Evolutionary conservation across 1,140 invertebrate genomes (phyloP), one percentile per base, ranked within the genome.

Genomic region (Cotesia glomerata): DNA sequence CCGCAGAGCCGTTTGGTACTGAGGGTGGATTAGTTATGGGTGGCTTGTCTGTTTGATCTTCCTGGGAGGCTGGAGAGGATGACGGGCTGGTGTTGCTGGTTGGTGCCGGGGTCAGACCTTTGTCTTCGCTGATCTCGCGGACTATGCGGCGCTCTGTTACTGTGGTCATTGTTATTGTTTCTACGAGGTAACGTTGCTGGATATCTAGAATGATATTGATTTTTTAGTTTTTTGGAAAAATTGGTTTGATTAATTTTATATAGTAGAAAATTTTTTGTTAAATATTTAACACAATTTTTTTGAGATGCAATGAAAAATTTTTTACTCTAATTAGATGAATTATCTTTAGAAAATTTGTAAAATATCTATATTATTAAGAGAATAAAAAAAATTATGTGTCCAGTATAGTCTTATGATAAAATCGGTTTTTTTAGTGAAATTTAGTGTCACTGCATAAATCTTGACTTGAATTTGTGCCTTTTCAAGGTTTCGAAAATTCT

Each of bases 131-230:
- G 70, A 85, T 84, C 61, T 91, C 90, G 0, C 90, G 88, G 3
- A 91, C 88, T 63, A 91, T 90, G 35, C 91, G 87, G 54, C 90
- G 85, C 80, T 91, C 90, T 69, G 91, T 91, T 49, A 91, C 90
- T 61, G 91, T 92, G 72, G 91, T 92, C 89, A 91, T 91, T 67
- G 90, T 90, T 75, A 91, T 91, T 68, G 91, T 91, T 82, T 92
- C 91, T 77, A 92, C 89, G 78, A 92, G 89, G 80, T 91, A 92
- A 75, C 90, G 85, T 79, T 90, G 89, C 73, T 88, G 88, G 58
- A 79, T 18, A 63, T 87, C 85, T 85, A 71, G 3, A 72, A 82
- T 59, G 4, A 72, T 51, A 71, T 59, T 4, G 14, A 26, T 26
- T 26, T 8, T 56, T 14, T 14, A n/a, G n/a, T n/a, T n/a, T n/a